phyloP scores from a whole-genome alignment of 2,888 invertebrate species.

The Neoscelio sp. region DNA sequence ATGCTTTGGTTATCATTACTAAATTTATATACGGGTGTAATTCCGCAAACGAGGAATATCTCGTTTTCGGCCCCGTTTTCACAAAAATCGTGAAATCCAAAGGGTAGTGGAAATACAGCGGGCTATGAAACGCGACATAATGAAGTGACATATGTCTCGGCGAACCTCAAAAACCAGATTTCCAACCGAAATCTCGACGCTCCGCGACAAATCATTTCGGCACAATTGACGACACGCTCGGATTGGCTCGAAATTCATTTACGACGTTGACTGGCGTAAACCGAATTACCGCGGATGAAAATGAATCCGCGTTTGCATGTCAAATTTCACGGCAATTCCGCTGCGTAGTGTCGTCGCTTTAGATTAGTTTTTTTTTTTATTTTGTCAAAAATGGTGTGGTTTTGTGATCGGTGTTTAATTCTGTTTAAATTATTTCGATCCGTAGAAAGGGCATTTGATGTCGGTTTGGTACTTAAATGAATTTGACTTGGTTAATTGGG shows the following conservation, averaged over 20 bases:
- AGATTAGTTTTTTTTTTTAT: conserved; percentile 2
- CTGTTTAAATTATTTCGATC: no score
- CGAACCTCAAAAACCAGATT: conserved; percentile 36
- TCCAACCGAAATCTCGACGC: conserved; percentile 38
- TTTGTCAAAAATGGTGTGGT: neutral
- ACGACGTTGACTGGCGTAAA: conserved; percentile 46
- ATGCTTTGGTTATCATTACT: no score
- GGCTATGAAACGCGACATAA: conserved; percentile 26
- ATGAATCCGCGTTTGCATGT: conserved; percentile 47
- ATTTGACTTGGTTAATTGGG: no score
- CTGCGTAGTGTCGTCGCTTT: neutral
- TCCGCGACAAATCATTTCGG: conserved; percentile 37
- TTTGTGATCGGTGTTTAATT: neutral
- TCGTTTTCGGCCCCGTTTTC: conserved; percentile 40
- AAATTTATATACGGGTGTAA: no score
- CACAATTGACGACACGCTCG: conserved; percentile 28
- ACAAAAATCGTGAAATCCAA: conserved; percentile 2
- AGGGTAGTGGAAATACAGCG: neutral
- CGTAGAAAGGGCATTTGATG: no score
- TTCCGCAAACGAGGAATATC: conserved; percentile 52
- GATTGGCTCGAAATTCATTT: conserved; percentile 37
- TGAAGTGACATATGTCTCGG: conserved; percentile 55
- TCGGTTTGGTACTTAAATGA: no score
- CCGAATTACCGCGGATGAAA: conserved; percentile 41
- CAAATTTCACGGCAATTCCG: conserved; percentile 18